phyloP scores from a whole-genome alignment of 1,140 invertebrate species.

The Anadara kagoshimensis region DNA sequence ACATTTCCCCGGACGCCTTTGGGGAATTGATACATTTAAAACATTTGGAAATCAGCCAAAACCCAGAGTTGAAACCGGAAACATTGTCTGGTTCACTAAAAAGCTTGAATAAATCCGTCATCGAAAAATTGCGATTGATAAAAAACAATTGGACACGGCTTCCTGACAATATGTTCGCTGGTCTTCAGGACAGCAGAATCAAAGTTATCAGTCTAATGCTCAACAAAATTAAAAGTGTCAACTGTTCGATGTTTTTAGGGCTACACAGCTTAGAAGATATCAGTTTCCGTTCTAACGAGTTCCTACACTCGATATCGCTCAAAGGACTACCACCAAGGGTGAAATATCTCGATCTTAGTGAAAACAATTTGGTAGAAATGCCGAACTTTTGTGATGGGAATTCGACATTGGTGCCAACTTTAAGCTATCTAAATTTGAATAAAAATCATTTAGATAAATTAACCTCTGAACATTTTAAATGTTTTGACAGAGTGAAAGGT shows the following conservation, averaged over 20 bases:
- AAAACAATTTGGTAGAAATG: background rate
- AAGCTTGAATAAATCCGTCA: too few species aligned
- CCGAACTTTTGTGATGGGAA: conserved; percentile 1
- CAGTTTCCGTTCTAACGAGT: background rate
- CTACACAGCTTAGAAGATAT: background rate
- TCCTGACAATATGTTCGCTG: too few species aligned
- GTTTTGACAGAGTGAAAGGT: background rate
- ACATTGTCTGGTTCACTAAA: too few species aligned
- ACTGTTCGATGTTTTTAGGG: background rate
- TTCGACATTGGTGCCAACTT: background rate
- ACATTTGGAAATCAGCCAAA: too few species aligned
- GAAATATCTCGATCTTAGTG: background rate
- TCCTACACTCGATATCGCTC: background rate
- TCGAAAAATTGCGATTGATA: too few species aligned
- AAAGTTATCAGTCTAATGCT: too few species aligned
- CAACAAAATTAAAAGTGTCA: background rate
- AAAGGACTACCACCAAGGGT: background rate
- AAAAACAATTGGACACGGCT: too few species aligned
- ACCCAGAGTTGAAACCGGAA: too few species aligned
- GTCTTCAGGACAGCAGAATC: too few species aligned
- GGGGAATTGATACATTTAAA: too few species aligned
- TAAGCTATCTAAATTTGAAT: background rate
- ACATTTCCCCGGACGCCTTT: too few species aligned
- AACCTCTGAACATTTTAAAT: conserved; percentile 4
- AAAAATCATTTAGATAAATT: conserved; percentile 1